phyloP scores from a whole-genome alignment of 1,140 invertebrate species.

The Limonius californicus region DNA sequence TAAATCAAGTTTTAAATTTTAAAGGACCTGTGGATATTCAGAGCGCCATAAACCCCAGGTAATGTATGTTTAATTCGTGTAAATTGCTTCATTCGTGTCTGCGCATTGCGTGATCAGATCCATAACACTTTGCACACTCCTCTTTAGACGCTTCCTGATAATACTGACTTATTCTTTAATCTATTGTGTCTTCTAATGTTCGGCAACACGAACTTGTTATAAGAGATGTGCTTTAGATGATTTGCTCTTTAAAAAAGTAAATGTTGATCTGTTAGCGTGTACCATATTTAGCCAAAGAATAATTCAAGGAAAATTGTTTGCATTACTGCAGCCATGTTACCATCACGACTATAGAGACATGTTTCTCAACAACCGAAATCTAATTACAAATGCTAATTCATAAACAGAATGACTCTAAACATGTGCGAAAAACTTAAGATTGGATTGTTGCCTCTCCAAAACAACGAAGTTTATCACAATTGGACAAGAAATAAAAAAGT shows the following conservation, averaged over 20 bases:
- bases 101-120: slow-evolving; percentile 24
- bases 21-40: slow-evolving; percentile 9
- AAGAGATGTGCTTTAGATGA: not conserved
- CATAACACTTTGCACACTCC: slow-evolving; percentile 29
- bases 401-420: too few species aligned
- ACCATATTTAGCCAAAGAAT: too few species aligned
- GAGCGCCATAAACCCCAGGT: slow-evolving; percentile 3
- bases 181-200: slow-evolving; percentile 23
- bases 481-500: too few species aligned
- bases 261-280: too few species aligned
- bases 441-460: too few species aligned
- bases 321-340: too few species aligned
- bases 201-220: slow-evolving; percentile 17
- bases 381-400: too few species aligned
- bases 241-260: not conserved
- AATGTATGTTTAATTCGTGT: slow-evolving; percentile 27
- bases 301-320: too few species aligned
- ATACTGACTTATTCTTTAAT: slow-evolving; percentile 32
- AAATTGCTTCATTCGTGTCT: slow-evolving; percentile 25
- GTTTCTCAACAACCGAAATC: too few species aligned
- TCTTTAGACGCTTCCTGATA: slow-evolving; percentile 23
- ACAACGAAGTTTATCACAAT: too few species aligned
- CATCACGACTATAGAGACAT: too few species aligned
- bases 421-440: too few species aligned
- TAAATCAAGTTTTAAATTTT: slow-evolving; percentile 10